These are phyloP conservation scores for Daboia siamensis DNA, from an alignment of 2,113 vertebrate species.

Conservation along the genomic window DNA sequence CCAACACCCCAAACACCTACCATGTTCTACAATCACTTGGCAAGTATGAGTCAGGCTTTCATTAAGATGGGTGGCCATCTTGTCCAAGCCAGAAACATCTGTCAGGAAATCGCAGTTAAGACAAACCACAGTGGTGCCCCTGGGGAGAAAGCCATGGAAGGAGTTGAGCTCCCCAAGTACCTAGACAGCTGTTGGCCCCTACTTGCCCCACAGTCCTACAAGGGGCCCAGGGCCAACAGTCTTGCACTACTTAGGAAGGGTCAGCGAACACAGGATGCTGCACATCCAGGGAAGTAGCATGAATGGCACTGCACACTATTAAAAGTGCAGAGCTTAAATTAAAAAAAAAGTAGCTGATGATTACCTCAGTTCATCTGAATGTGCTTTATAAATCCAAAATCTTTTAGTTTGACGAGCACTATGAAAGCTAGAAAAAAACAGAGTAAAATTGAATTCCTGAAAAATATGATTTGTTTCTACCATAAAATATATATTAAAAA, in stretches of 20 bases:
- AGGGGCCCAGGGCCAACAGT: background rate
- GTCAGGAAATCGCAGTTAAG: constrained; percentile 88
- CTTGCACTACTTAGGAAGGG: background rate
- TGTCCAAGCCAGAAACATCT: constrained; percentile 80
- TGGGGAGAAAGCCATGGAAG: constrained; percentile 39
- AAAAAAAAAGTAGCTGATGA: constrained; percentile 11
- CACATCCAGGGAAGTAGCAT: too few species aligned
- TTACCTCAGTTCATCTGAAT: constrained; percentile 76
- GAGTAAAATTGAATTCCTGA: background rate
- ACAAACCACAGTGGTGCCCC: constrained; percentile 86
- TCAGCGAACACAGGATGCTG: background rate
- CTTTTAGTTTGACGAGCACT: constrained; percentile 82
- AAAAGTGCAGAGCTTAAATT: background rate
- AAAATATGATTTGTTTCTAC: background rate
- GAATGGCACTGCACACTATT: background rate
- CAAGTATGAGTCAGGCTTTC: constrained; percentile 82
- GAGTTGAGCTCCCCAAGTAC: background rate
- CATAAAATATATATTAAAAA: background rate
- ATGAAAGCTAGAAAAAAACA: constrained; percentile 80
- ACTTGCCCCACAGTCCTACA: background rate
- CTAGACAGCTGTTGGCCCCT: background rate
- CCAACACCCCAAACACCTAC: constrained; percentile 62
- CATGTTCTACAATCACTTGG: constrained; percentile 84
- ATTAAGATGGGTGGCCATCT: constrained; percentile 88
- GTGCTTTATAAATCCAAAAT: constrained; percentile 77